Base-by-base conservation (phyloP, 2,113 vertebrate genomes). In the Leptosomus discolor region DNA sequence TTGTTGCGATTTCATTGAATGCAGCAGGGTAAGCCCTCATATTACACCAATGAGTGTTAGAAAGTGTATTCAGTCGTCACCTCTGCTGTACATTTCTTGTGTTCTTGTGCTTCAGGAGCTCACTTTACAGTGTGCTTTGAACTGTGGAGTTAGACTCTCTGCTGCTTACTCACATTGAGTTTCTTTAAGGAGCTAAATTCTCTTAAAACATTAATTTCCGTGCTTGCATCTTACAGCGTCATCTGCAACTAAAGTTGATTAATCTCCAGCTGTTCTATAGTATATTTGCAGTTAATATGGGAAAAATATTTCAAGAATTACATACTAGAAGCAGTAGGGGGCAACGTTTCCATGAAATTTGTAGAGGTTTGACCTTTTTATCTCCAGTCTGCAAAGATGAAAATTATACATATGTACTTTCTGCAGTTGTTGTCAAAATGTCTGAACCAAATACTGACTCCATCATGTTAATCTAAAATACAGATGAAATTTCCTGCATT, bases 71-170 rank as follows among this genome's bases (percentile, higher is more conserved):
- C 29, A 21, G 18, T 26, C 41, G n/a, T 67, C 48, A 3, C 5
- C 13, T 19, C 11, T 60, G 71, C 39, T 64, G 61, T 54, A 18
- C 2, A 0, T 30, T 30, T 22, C 45, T 7, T 39, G 7, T 0
- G 8, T 39, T 82, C 10, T 57, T 7, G 7, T 34, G 37, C 37
- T 50, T 18, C 46, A 12, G n/a, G 14, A 27, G 20, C 43, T 20
- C 1, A 2, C 30, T 32, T 73, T 22, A 22, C 48, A 4, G 16
- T 7, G 65, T 23, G 2, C 32, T 75, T 56, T 27, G 54, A 53
- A 3, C 9, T 21, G 70, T 4, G 41, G 15, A 4, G 26, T 18
- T 3, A 30, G 26, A 34, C 10, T 24, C 27, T 29, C 6, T 24
- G 71, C 48, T 76, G 23, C 45, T 34, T 19, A 12, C 2, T 48